Conservation (phyloP, 2,888 invertebrate species). For the Lasioglossum malachurum region DNA sequence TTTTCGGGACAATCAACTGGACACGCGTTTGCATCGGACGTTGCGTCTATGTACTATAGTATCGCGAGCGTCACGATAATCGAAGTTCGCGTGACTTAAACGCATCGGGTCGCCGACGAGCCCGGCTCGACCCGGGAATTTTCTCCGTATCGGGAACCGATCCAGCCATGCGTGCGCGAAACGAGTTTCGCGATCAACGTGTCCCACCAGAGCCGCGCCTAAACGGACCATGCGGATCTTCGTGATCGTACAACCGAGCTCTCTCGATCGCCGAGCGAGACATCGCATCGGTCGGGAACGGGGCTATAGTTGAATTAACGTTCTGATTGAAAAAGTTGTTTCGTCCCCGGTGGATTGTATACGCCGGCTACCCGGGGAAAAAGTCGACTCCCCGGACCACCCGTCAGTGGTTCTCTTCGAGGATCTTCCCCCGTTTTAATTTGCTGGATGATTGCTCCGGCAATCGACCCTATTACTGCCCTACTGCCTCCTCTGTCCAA, state of each 20-base stretch:
- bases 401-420: neutral
- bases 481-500: neutral
- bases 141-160: slow-evolving; percentile 42
- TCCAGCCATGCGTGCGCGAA: slow-evolving; percentile 42
- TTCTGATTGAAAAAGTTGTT: slow-evolving; percentile 32
- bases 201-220: slow-evolving; percentile 11
- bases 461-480: neutral
- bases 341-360: neutral
- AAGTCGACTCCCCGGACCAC: slow-evolving; percentile 1
- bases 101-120: slow-evolving; percentile 19
- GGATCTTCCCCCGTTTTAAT: neutral
- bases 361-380: neutral
- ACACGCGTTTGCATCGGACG: neutral
- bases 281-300: neutral
- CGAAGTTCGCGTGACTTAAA: slow-evolving; percentile 30
- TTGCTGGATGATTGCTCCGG: neutral
- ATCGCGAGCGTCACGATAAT: slow-evolving; percentile 5
- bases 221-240: slow-evolving; percentile 16
- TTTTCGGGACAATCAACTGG: neutral
- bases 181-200: slow-evolving; percentile 43
- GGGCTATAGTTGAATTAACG: slow-evolving; percentile 27
- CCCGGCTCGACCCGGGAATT: slow-evolving; percentile 12
- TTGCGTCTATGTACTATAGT: neutral
- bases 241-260: neutral
- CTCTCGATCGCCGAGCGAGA: neutral